Evolutionary conservation across 2,797 vertebrate genomes (phyloP), one percentile per base, ranked within the genome.

Genomic region (Pantherophis alleghaniensis): DNA sequence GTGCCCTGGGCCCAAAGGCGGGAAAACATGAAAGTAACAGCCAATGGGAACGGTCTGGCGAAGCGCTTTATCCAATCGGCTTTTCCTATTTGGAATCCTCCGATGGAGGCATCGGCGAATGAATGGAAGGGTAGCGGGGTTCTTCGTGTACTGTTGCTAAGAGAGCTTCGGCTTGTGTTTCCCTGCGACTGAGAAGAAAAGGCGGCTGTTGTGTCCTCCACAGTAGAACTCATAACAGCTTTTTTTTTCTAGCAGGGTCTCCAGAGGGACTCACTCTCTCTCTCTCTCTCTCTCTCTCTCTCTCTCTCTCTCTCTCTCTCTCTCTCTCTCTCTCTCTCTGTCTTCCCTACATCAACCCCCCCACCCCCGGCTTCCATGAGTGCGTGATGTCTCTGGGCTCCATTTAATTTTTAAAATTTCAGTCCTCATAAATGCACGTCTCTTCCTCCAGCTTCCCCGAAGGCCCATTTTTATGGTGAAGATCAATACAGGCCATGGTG

Each of bases 401-500:
- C n/a, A 7, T 3, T 86, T 56, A 22, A 3, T 37, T 11, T 14
- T 59, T 1, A 9, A 37, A 12, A n/a, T 7, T 18, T 32, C 57
- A 26, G 18, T 5, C 28, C 4, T 51, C 14, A 16, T 79, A 47
- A 24, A 28, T 20, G 56, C 14, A 16, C 26, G 42, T 20, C 59
- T 24, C 59, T 91, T 60, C 37, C 10, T 42, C 37, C 20, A 24
- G 26, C 2, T 12, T 6, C 22, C 28, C 26, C 66, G 6, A 61
- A 18, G 24, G 47, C 3, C 86, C 51, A 20, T 24, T 55, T 9
- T n/a, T 32, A 56, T 37, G 53, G 26, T 59, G 86, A 57, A 69
- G 89, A 12, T 5, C 7, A 14, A 13, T 24, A 32, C 22, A 60
- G 37, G 87, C 90, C 93, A 98, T 98, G 98, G 97, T 98, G 97